Evolutionary conservation across 2,113 vertebrate genomes (phyloP), one percentile per base, ranked within the genome.

Genomic region (Paradoxurus hermaphroditus): DNA sequence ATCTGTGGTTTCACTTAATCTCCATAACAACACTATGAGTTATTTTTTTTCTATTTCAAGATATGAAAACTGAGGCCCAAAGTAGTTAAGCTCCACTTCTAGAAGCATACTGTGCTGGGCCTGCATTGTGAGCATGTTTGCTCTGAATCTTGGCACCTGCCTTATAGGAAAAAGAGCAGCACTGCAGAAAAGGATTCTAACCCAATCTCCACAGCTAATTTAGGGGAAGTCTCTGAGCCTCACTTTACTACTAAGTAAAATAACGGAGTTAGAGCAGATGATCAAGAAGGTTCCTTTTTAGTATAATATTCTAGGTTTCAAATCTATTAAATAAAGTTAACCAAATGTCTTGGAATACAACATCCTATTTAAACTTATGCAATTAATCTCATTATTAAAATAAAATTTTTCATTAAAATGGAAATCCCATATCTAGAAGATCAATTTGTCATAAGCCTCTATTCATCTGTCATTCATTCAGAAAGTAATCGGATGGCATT

Each of bases 21-120:
- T 82, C 70, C 27, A 36, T 36, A 95, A 86, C 25, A 93, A 79
- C 87, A 77, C 21, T 73, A 29, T 29, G 9, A 91, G 25, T 56
- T 91, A 63, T 41, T 87, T 62, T 92, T 96, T 91, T 93, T 46
- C 8, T 34, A 79, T 75, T 88, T 85, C n/a, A 90, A 96, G 59
- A 70, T 36, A 70, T 70, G 53, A 94, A 92, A 90, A 85, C 56
- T 93, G 46, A 95, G 39, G 67, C 41, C 31, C 77, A 85, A 34
- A 86, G 23, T 59, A 89, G 70, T 89, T 72, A 83, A 67, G 18
- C 16, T 93, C 67, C 36, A 83, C 67, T 96, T 86, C 2, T 21
- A 59, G 46, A 78, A 95, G 89, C 5, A 39, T 31, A 70, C 19
- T 93, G 15, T 5, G 12, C n/a, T 36, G 39, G 63, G 34, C 65